These are phyloP conservation scores for Tethya wilhelma DNA, from an alignment of 37 sponge, comb jelly and placozoan species.

Conservation along the genomic window DNA sequence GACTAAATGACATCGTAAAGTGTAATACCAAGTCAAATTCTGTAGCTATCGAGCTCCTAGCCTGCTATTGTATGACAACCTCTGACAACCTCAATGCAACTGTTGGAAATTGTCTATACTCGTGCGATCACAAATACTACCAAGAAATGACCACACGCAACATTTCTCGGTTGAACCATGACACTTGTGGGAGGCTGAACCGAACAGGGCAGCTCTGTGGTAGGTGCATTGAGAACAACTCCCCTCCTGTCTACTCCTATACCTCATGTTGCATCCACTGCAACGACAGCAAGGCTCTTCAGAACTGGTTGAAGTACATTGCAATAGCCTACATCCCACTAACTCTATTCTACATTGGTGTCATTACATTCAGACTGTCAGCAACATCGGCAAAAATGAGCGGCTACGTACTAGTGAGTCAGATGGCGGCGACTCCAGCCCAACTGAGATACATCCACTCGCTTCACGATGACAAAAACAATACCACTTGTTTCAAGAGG, in stretches of 20 bases:
- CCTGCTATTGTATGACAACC: conserved; percentile 12
- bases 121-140: not conserved
- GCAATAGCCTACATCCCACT: conserved; percentile 9
- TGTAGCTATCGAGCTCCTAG: not conserved
- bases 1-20: not conserved
- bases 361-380: not conserved
- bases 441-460: not conserved
- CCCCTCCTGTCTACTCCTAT: conserved; percentile 33
- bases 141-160: not conserved
- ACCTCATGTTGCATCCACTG: conserved; percentile 8
- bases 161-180: not conserved
- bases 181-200: conserved; percentile 9
- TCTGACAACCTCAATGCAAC: not conserved
- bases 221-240: not conserved
- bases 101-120: conserved; percentile 18
- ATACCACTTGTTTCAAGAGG: not conserved
- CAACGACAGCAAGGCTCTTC: not conserved
- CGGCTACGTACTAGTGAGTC: conserved; percentile 4
- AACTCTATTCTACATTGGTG: conserved; percentile 23
- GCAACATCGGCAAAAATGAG: conserved; percentile 13
- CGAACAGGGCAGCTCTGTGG: conserved; percentile 36
- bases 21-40: too few species aligned
- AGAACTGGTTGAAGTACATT: not conserved
- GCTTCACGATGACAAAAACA: not conserved
- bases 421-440: not conserved